A percentile compares a stretch with the other conserved stretches of the same genome.
These are phyloP conservation scores for Zaprionus ghesquierei DNA, from an alignment of 1,140 invertebrate genomes.

Conservation along the genomic window DNA sequence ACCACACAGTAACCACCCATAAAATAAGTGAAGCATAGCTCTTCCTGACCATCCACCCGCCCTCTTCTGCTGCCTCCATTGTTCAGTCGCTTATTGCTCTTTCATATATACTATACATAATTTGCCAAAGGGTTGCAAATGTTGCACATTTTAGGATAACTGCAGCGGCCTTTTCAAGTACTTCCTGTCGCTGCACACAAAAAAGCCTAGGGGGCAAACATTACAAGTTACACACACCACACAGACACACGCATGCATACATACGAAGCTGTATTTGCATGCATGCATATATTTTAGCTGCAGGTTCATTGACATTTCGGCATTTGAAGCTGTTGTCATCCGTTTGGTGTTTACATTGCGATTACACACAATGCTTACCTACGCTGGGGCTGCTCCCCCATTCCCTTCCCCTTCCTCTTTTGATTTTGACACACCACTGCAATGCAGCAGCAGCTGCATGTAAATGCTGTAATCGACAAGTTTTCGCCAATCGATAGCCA, in stretches of 20 bases:
- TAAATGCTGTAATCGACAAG: slow-evolving; percentile 36
- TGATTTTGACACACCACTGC: slow-evolving; percentile 1
- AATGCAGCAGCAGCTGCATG: slow-evolving; percentile 10
- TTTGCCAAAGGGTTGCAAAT: slow-evolving; percentile 31
- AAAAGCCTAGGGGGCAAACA: background rate
- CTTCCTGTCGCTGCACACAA: slow-evolving; percentile 24
- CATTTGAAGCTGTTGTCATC: slow-evolving; percentile 9
- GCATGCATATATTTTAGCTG: background rate
- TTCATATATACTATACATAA: background rate
- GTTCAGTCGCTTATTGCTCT: background rate
- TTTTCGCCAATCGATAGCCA: slow-evolving; percentile 19
- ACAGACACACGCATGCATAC: too few relatives aligned
- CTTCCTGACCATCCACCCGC: background rate
- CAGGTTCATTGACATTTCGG: slow-evolving; percentile 41
- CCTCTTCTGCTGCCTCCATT: background rate
- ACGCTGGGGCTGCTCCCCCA: background rate
- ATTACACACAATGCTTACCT: slow-evolving; percentile 20
- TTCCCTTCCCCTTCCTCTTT: background rate
- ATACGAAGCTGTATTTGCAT: background rate
- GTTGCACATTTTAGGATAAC: slow-evolving; percentile 46
- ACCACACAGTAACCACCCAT: slow-evolving; percentile 39
- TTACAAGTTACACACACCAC: background rate
- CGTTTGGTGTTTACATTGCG: slow-evolving; percentile 35
- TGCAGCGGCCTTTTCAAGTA: slow-evolving; percentile 15
- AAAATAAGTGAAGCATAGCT: slow-evolving; percentile 17